Base-by-base conservation (phyloP, 2,888 invertebrate genomes). In the Eupithecia vulgata region DNA sequence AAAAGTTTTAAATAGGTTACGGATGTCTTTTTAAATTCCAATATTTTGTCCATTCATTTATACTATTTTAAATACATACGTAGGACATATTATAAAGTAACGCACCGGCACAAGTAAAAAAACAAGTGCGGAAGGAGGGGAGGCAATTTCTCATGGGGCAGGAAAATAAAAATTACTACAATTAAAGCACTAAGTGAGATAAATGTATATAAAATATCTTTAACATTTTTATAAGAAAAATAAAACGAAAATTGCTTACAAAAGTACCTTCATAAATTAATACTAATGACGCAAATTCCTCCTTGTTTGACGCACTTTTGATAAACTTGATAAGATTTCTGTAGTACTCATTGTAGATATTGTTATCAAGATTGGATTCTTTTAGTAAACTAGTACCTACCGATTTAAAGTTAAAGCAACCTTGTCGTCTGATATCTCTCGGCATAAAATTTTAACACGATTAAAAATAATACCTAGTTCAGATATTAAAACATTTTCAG, bases 261-360 rank as follows among this genome's bases (percentile, higher is more conserved):
- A n/a, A 34, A 34, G 35, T 17, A 42, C 37, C 40, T 65, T 25
- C 21, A 42, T 68, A 71, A 40, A 68, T 57, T 37, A 73, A 70
- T 80, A 81, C 80, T 80, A 83, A 79, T 90, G 90, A 90, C 90
- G 90, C 87, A 90, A 81, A 78, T 76, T 76, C 76, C 69, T 74
- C 78, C 80, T 82, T 59, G 76, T 82, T 86, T 90, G 90, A 90
- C 90, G 90, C 88, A 90, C 83, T 84, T 85, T 85, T 81, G 87
- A 88, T 88, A 85, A 83, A 65, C 75, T 79, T 78, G 81, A 83
- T 86, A 85, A 82, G 34, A 81, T 84, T 87, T 83, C 78, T 84
- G 77, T 80, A 81, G 83, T 81, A 64, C 35, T 35, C 17, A 35
- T 62, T 61, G 15, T 61, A 61, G 59, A 59, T 61, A 84, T 82